Evolutionary conservation across 2,888 invertebrate genomes (phyloP).

Genomic region (Patella ulyssiponensis): DNA sequence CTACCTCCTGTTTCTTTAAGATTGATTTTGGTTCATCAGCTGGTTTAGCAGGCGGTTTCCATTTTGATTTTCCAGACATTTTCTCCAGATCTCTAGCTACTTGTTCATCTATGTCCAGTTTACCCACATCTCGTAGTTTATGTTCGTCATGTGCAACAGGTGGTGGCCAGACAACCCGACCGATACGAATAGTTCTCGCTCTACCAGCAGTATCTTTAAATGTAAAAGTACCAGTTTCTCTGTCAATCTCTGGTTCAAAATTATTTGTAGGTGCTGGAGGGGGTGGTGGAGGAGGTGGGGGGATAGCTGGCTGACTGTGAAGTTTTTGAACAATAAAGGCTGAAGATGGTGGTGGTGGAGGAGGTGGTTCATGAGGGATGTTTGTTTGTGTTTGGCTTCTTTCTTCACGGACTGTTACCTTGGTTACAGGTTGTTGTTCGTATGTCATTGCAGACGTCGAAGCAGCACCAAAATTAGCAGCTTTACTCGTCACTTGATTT

Average conservation of each 20-base stretch:
- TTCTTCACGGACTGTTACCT: slow-evolving; percentile 26
- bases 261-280: slow-evolving; percentile 80
- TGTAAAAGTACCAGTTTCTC: slow-evolving; percentile 56
- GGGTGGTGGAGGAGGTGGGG: slow-evolving; percentile 71
- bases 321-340: slow-evolving; percentile 27
- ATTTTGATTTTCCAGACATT: slow-evolving; percentile 45
- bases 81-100: slow-evolving; percentile 54
- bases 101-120: slow-evolving; percentile 66
- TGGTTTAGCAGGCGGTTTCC: slow-evolving; percentile 43
- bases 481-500: neutral
- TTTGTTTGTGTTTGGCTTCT: slow-evolving; percentile 37
- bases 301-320: slow-evolving; percentile 36
- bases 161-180: slow-evolving; percentile 84
- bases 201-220: slow-evolving; percentile 83
- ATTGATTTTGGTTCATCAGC: slow-evolving; percentile 40
- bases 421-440: neutral
- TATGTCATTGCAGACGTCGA: neutral
- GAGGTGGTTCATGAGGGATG: slow-evolving; percentile 26
- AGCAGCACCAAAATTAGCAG: neutral
- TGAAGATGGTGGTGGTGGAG: slow-evolving; percentile 21
- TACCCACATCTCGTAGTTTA: slow-evolving; percentile 57
- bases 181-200: slow-evolving; percentile 94
- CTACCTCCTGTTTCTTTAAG: slow-evolving; percentile 36
- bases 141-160: slow-evolving; percentile 81
- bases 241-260: slow-evolving; percentile 43